phyloP scores from a whole-genome alignment of 37 sponge, comb jelly and placozoan genomes.

The Chondrosia reniformis region DNA sequence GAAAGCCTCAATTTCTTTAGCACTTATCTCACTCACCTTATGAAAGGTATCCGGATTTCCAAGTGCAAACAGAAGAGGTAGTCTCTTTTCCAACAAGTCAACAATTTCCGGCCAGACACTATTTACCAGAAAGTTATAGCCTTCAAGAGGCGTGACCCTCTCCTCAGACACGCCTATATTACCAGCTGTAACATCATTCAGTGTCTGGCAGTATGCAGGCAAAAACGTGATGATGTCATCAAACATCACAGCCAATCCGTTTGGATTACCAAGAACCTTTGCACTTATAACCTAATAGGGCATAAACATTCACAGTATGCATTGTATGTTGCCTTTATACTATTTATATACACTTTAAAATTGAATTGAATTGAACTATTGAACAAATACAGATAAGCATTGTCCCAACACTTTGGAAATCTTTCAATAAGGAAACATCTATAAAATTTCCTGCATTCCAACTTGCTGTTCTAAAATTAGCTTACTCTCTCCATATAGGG shows the following conservation, averaged over 20 bases:
- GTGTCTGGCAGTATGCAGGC: slow-evolving; percentile 46
- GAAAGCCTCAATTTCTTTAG: background rate
- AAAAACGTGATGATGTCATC: slow-evolving; percentile 55
- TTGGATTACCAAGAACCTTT: too few species aligned
- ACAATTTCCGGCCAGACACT: slow-evolving; percentile 90
- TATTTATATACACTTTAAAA: too few species aligned
- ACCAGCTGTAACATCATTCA: slow-evolving; percentile 49
- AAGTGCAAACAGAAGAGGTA: slow-evolving; percentile 74
- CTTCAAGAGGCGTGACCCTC: slow-evolving; percentile 22
- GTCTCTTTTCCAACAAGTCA: slow-evolving; percentile 38
- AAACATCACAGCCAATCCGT: slow-evolving; percentile 76
- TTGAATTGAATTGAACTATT: background rate
- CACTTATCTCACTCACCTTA: slow-evolving; percentile 28
- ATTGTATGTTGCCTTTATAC: too few species aligned
- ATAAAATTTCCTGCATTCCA: background rate
- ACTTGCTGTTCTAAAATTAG: background rate
- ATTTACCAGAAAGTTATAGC: slow-evolving; percentile 89
- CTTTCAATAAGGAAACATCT: background rate
- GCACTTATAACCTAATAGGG: too few species aligned
- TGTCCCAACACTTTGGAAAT: background rate
- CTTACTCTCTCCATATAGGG: slow-evolving; percentile 78
- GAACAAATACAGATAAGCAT: slow-evolving; percentile 2
- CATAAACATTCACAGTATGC: too few species aligned
- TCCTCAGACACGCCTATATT: background rate
- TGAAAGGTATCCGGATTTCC: slow-evolving; percentile 90